phyloP scores from a whole-genome alignment of 2,113 vertebrate genomes.

The Motacilla tschutschensis region DNA sequence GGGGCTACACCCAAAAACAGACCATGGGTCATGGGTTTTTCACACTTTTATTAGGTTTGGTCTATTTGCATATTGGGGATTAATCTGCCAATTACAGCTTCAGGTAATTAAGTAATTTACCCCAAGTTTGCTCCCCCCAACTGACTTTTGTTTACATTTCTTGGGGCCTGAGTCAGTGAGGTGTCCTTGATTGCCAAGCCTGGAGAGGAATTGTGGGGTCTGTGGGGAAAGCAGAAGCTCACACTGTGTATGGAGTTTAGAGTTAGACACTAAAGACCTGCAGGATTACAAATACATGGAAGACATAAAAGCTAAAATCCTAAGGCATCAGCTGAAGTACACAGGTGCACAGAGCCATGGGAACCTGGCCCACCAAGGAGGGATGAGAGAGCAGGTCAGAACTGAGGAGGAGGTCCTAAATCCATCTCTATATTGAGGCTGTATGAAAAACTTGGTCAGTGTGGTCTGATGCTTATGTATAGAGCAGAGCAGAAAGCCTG shows the following conservation, averaged over 20 bases:
- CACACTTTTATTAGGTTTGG: not conserved
- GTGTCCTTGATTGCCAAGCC: not conserved
- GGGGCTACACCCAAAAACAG: not conserved
- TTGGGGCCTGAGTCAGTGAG: not conserved
- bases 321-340: not conserved
- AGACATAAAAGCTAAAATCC: not conserved
- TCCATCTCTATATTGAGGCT: not conserved
- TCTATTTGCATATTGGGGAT: not conserved
- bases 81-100: not conserved
- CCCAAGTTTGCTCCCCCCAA: not conserved
- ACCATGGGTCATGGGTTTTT: accelerated
- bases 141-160: not conserved
- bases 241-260: not conserved
- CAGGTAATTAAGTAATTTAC: not conserved
- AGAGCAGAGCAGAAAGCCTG: not conserved
- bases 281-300: not conserved
- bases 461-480: no score
- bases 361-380: not conserved
- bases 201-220: not conserved
- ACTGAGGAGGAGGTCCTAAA: not conserved
- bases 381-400: not conserved
- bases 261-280: not conserved
- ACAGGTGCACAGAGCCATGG: not conserved
- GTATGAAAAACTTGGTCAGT: not conserved
- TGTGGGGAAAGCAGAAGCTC: not conserved